Conservation (phyloP, 2,113 vertebrate species). For the Mormoops blainvillei region DNA sequence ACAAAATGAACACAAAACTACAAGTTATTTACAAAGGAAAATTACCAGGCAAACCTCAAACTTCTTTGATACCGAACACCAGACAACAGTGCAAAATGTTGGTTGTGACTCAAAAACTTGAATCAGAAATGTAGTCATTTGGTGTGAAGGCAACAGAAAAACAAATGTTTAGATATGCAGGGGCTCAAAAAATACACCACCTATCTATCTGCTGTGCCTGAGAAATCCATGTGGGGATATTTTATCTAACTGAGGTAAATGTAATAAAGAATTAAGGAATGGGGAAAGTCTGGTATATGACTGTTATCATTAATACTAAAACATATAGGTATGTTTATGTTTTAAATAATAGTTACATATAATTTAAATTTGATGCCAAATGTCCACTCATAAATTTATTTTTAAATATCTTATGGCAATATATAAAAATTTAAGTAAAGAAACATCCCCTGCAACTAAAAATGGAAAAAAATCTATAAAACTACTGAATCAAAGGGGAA, state of each 20-base stretch:
- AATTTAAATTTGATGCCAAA: not conserved
- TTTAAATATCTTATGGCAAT: not conserved
- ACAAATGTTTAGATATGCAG: not conserved
- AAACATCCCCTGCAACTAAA: not conserved
- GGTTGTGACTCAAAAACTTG: not conserved
- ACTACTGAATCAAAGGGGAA: not conserved
- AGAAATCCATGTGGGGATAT: not conserved
- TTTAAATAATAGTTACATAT: not conserved
- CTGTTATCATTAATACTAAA: not conserved
- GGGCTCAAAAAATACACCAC: not conserved
- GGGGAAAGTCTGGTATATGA: not conserved
- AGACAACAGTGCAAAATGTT: not conserved
- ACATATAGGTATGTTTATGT: not conserved
- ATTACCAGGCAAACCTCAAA: not conserved
- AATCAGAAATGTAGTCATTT: not conserved
- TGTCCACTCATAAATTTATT: not conserved
- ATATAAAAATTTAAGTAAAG: not conserved
- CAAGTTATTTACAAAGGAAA: not conserved
- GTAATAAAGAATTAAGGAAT: conserved; percentile 1
- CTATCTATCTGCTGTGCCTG: not conserved
- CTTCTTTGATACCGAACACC: not conserved
- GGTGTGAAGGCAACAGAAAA: conserved; percentile 19
- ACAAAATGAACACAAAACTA: not conserved
- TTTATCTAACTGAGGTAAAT: not conserved
- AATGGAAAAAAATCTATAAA: not conserved